phyloP scores from a whole-genome alignment of 2,888 invertebrate genomes.

The Coleophora flavipennella region DNA sequence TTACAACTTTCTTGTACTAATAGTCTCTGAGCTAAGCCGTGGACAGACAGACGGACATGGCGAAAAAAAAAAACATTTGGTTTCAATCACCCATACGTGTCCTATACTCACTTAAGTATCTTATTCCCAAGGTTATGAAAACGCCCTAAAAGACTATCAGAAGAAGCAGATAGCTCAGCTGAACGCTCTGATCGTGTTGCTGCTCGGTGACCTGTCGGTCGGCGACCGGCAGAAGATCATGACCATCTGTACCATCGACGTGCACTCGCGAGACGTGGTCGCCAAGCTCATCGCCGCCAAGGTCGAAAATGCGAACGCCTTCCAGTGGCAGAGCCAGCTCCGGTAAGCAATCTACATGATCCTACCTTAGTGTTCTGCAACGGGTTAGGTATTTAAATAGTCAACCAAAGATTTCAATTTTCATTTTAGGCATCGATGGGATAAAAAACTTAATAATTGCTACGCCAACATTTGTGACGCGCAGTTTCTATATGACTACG shows the following conservation, averaged over 20 bases:
- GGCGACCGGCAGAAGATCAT: slow-evolving; percentile 95
- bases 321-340: slow-evolving; percentile 94
- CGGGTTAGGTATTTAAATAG: too few species aligned
- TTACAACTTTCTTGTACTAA: too few species aligned
- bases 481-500: slow-evolving; percentile 91
- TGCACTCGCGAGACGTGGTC: slow-evolving; percentile 95
- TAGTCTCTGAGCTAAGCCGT: too few species aligned
- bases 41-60: too few species aligned
- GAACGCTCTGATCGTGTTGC: slow-evolving; percentile 84
- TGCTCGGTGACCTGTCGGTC: slow-evolving; percentile 85
- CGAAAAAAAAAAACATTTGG: too few species aligned
- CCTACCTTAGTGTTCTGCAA: background rate
- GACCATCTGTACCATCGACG: slow-evolving; percentile 97
- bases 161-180: slow-evolving; percentile 90
- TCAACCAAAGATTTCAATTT: background rate
- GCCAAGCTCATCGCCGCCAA: slow-evolving; percentile 87
- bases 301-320: slow-evolving; percentile 84
- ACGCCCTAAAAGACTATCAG: slow-evolving; percentile 92
- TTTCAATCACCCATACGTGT: too few species aligned
- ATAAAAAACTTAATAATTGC: slow-evolving; percentile 83
- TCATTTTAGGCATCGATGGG: slow-evolving; percentile 81
- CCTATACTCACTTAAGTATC: too few species aligned
- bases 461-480: slow-evolving; percentile 97
- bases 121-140: slow-evolving; percentile 78
- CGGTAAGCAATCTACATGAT: slow-evolving; percentile 56